phyloP scores from a whole-genome alignment of 2,888 invertebrate species.

The Pseudolycoriella hygida region DNA sequence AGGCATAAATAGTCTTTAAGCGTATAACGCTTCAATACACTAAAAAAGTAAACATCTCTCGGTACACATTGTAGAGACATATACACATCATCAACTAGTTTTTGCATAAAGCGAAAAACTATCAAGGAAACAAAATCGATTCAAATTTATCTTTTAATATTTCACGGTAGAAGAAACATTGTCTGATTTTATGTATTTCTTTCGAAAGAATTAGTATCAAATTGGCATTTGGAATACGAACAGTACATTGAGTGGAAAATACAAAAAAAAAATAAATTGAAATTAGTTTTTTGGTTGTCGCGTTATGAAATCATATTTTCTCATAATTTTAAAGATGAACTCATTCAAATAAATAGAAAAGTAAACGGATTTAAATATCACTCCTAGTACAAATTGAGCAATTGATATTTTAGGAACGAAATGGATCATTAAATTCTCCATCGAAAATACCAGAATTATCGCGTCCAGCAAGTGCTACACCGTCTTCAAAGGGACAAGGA shows the following conservation, averaged over 20 bases:
- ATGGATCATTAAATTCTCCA: constrained; percentile 44
- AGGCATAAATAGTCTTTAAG: too few species aligned
- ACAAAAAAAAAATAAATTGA: neutral
- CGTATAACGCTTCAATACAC: too few species aligned
- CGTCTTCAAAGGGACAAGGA: constrained; percentile 22
- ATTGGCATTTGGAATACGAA: neutral
- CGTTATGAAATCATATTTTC: neutral
- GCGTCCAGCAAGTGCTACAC: constrained; percentile 29
- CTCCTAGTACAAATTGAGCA: too few species aligned
- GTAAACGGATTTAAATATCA: too few species aligned
- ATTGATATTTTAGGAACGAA: constrained; percentile 32
- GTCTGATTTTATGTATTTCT: constrained; percentile 1
- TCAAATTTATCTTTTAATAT: constrained; percentile 3
- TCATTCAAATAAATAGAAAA: constrained; percentile 3
- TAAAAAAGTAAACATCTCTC: too few species aligned
- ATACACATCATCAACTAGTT: too few species aligned
- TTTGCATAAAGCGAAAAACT: neutral
- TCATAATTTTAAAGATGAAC: constrained; percentile 2
- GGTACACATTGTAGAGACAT: too few species aligned
- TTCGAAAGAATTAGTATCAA: neutral
- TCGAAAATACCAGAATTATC: constrained; percentile 31
- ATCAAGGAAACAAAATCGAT: constrained; percentile 3
- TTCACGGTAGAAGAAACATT: constrained; percentile 4
- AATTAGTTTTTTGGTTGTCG: neutral
- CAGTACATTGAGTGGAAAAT: neutral